phyloP scores from a whole-genome alignment of 2,797 vertebrate species.

The Cygnus olor region DNA sequence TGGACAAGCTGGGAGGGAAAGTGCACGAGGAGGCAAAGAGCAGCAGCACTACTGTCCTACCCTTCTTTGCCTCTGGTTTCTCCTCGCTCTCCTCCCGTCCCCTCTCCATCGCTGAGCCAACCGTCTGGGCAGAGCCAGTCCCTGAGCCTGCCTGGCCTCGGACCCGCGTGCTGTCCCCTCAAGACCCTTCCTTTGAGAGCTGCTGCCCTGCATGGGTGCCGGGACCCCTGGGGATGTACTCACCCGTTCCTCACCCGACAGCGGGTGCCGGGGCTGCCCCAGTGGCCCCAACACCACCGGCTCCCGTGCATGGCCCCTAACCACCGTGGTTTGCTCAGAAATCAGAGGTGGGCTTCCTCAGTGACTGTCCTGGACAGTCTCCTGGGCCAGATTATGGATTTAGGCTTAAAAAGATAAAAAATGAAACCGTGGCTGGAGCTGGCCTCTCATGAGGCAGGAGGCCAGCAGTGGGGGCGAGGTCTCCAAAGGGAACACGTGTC shows the following conservation, averaged over 20 bases:
- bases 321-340: not conserved
- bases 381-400: not conserved
- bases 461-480: not conserved
- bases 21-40: not conserved
- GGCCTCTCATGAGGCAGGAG: not conserved
- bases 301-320: not conserved
- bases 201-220: not conserved
- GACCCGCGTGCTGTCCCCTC: rapidly evolving
- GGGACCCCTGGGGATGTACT: not conserved
- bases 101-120: not conserved
- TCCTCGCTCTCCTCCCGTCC: not conserved
- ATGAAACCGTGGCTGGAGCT: not conserved
- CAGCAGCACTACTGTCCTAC: rapidly evolving
- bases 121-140: not conserved
- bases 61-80: conserved; percentile 5
- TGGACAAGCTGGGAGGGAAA: conserved; percentile 43
- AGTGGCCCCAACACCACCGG: not conserved
- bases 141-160: not conserved
- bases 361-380: not conserved
- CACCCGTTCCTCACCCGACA: not conserved
- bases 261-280: not conserved
- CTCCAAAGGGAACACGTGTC: rapidly evolving
- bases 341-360: not conserved
- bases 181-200: not conserved
- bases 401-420: not conserved